Evolutionary conservation across 1,140 invertebrate genomes (phyloP), one percentile per base, ranked within the genome.

Genomic region (Polypedilum vanderplanki): DNA sequence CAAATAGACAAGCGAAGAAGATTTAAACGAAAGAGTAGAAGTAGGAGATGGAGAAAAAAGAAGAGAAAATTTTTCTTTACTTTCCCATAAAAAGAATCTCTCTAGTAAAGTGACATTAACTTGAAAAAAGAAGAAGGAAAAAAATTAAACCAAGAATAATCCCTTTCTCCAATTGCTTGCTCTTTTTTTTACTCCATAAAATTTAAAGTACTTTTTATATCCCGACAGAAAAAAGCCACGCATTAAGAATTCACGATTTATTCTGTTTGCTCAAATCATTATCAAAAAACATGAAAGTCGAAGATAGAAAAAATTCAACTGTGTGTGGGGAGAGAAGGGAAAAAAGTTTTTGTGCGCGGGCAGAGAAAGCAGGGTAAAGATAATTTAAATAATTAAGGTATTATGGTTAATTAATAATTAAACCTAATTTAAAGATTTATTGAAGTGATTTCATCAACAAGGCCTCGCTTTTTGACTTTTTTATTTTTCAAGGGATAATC

Each of bases 361-460:
- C 0, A 20, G 65, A n/a, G n/a, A n/a, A n/a, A n/a, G n/a, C n/a
- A n/a, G n/a, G n/a, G n/a, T n/a, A n/a, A n/a, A n/a, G 20, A 70
- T 20, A 70, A 70, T 70, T 70, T 70, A 70, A 70, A 70, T 70
- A 70, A 57, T 57, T 57, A 57, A 57, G 65, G 65, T 70, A 70
- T 70, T 70, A 70, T 70, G 65, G 65, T 70, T 70, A 70, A 70
- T 70, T 70, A 70, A 70, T 70, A 70, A 70, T 70, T 70, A 70
- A 70, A 70, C 65, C 65, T 70, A 70, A 70, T 70, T 70, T 70
- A 70, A 22, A 70, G 65, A 70, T 70, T 70, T 70, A 70, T 70
- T 17, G 65, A 57, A 57, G 46, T 57, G 46, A 57, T 57, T 57
- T 57, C 15, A 57, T 57, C 46, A 57, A 57, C 46, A 57, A 57